Evolutionary conservation across 2,113 vertebrate genomes (phyloP), one percentile per base, ranked within the genome.

Genomic region (Scomber japonicus): DNA sequence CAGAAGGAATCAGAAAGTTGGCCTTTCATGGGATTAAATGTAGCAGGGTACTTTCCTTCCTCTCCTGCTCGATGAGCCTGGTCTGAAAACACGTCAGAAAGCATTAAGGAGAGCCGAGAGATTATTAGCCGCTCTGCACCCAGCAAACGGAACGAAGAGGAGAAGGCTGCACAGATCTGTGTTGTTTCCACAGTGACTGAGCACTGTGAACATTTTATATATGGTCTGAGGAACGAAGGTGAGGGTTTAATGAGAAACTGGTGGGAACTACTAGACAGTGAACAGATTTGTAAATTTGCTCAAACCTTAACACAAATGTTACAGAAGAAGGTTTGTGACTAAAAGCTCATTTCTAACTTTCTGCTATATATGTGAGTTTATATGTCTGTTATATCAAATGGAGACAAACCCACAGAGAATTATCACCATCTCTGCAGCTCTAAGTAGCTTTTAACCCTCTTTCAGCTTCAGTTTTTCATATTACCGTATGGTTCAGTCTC

Each of bases 11-110:
- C 71, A 62, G 44, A 64, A 19, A 67, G 14, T 45, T 21, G 61
- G 46, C 51, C 75, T 80, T 49, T 71, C 13, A 51, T 30, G 54
- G 66, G 70, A 81, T 87, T 82, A 24, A 74, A 73, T 59, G 35
- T 77, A 11, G 17, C 16, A 1, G 24, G 77, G 24, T 53, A 12
- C 14, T 55, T 57, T 68, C 59, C 48, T 15, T 48, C n/a, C 55
- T 27, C 66, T 73, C 49, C 6, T 50, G 70, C 46, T 78, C 9
- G 5, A 48, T 16, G 53, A 82, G 13, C 48, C 35, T 31, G 54
- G 51, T 71, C 60, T 73, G 63, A 74, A 50, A 30, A 54, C 55
- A 21, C 12, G 45, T 74, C 81, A 73, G 67, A 40, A 16, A 54
- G 70, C n/a, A 81, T 81, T 75, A 76, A 12, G 31, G 24, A 40